A percentile compares a stretch with the other conserved stretches of the same genome.
Evolutionary conservation across 2,888 invertebrate genomes (phyloP).

Genomic region (Pyrrhosoma nymphula): DNA sequence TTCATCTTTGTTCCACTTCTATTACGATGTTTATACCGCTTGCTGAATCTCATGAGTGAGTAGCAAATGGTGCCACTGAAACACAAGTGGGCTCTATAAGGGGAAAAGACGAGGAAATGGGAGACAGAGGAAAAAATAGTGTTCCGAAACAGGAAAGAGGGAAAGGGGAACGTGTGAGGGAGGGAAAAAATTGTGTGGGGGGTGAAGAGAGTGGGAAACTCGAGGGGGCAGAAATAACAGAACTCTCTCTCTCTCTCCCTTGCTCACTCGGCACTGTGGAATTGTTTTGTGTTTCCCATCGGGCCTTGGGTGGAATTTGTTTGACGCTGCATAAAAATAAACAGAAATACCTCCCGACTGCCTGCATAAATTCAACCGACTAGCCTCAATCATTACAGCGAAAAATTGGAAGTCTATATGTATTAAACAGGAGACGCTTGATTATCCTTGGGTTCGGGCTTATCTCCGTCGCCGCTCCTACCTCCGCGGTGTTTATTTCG

Average conservation of each 20-base stretch:
- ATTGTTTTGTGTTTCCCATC: constrained; percentile 60
- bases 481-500: constrained; percentile 33
- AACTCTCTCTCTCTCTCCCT: background rate
- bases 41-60: background rate
- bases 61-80: background rate
- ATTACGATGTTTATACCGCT: background rate
- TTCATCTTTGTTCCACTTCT: background rate
- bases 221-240: background rate
- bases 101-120: background rate
- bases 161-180: background rate
- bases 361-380: constrained; percentile 43
- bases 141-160: background rate
- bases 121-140: background rate
- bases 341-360: constrained; percentile 23
- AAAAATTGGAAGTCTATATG: constrained; percentile 62
- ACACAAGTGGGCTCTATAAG: background rate
- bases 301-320: constrained; percentile 51
- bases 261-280: constrained; percentile 36
- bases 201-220: background rate
- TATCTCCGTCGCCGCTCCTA: constrained; percentile 16
- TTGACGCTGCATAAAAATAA: constrained; percentile 67
- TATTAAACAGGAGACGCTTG: constrained; percentile 53
- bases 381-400: constrained; percentile 52
- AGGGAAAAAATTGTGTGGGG: background rate
- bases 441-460: constrained; percentile 53